Evolutionary conservation across 2,113 vertebrate species (phyloP).

Genomic region (Plecturocebus donacophilus): DNA sequence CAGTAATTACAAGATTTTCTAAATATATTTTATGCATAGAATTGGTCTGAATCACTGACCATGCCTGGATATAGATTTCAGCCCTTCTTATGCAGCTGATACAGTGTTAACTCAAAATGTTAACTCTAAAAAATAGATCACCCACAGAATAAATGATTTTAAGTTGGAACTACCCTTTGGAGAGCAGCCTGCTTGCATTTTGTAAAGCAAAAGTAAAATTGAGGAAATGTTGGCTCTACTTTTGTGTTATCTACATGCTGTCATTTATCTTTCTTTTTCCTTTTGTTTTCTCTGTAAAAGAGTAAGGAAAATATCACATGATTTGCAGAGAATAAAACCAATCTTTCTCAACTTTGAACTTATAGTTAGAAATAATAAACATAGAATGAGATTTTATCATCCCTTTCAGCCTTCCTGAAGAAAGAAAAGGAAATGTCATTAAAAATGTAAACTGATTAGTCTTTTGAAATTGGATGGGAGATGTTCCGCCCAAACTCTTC

Average conservation of each 20-base stretch:
- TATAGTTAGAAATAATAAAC: slow-evolving; percentile 64
- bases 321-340: slow-evolving; percentile 57
- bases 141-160: neutral
- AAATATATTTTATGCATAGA: neutral
- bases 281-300: slow-evolving; percentile 60
- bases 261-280: slow-evolving; percentile 57
- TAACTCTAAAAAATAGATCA: slow-evolving; percentile 11
- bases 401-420: slow-evolving; percentile 4
- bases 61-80: neutral
- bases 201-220: slow-evolving; percentile 58
- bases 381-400: slow-evolving; percentile 74
- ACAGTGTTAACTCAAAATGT: neutral
- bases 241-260: slow-evolving; percentile 49
- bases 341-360: slow-evolving; percentile 64
- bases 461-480: slow-evolving; percentile 73
- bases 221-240: neutral
- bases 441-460: slow-evolving; percentile 70
- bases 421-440: slow-evolving; percentile 75
- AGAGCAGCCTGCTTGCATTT: neutral
- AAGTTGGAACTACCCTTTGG: neutral
- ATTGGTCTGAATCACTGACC: neutral
- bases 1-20: neutral
- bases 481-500: slow-evolving; percentile 66
- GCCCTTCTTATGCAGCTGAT: neutral
- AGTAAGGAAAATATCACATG: slow-evolving; percentile 37